Base-by-base conservation (phyloP, 2,113 vertebrate genomes). In the Strigops habroptila region DNA sequence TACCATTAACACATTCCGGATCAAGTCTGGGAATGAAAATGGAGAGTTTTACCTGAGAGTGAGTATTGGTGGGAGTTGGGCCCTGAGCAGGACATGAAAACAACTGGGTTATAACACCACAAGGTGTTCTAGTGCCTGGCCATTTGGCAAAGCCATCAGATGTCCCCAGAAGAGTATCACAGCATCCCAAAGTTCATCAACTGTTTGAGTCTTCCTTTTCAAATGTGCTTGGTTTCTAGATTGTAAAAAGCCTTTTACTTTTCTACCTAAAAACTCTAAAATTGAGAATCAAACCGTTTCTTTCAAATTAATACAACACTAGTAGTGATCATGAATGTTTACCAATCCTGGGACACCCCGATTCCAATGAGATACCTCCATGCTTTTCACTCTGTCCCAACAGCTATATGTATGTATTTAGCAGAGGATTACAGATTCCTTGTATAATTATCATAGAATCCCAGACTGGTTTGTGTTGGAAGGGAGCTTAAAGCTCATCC, bases 1-100 rank as follows among this genome's bases (percentile, higher is more conserved):
- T 97, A 99, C 99, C 86, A 99, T 99, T 92, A 99, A 99, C 96
- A 99, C 98, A 77, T 99, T 99, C 97, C 98, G 98, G 98, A 99
- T 99, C 97, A 99, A 99, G 96, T 97, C 99, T 79, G 99, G 99
- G 91, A 99, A 99, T 4, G 99, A 99, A 84, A 99, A 98, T 6
- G 99, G 98, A 91, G 99, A 99, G 22, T 99, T 99, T 94, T 99
- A 99, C 96, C 98, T 99, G 96, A 97, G 99, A 97, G 99, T 99
- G 96, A 99, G 99, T 98, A 95, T 22, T 62, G 46, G 35, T 9
- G 27, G 49, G 10, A 48, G 9, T 7, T 33, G 12, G 25, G 23
- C 9, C 25, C 57, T 43, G 30, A 39, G 33, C 1, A 0, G 59
- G 16, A 4, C 10, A 27, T 15, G 39, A 55, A 62, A 22, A 60